phyloP scores from a whole-genome alignment of 2,888 invertebrate species.

The Eupelmus urozonus region DNA sequence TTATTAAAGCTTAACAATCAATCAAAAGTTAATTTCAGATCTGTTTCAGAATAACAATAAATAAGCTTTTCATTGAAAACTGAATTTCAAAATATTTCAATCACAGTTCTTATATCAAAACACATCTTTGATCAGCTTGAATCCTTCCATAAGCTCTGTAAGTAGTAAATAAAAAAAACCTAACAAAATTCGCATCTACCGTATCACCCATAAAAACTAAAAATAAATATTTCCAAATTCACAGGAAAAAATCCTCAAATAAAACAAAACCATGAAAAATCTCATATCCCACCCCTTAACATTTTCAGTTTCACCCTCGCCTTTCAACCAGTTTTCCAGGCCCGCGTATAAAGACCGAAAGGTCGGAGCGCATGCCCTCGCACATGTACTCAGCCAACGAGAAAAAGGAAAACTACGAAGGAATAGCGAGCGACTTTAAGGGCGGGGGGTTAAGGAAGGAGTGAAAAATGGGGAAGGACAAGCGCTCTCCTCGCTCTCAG shows the following conservation, averaged over 20 bases:
- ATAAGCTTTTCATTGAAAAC: no score
- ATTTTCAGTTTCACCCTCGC: neutral
- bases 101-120: no score
- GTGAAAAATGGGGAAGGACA: constrained; percentile 57
- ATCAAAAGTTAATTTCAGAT: no score
- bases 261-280: neutral
- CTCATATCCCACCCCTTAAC: neutral
- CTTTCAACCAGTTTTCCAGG: neutral
- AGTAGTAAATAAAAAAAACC: no score
- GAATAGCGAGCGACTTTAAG: neutral
- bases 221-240: neutral
- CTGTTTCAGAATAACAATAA: no score
- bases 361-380: neutral
- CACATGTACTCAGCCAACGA: neutral
- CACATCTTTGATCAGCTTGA: no score
- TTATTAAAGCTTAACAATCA: no score
- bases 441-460: neutral
- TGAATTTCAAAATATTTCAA: no score
- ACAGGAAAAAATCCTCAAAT: neutral
- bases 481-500: constrained; percentile 48
- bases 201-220: neutral
- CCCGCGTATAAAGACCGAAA: neutral
- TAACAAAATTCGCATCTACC: neutral
- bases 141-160: no score
- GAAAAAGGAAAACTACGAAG: neutral